Percentiles rank a stretch among this genome's conserved stretches.
Conservation (phyloP, 1,140 invertebrate genomes). For the Drosophila yakuba region DNA sequence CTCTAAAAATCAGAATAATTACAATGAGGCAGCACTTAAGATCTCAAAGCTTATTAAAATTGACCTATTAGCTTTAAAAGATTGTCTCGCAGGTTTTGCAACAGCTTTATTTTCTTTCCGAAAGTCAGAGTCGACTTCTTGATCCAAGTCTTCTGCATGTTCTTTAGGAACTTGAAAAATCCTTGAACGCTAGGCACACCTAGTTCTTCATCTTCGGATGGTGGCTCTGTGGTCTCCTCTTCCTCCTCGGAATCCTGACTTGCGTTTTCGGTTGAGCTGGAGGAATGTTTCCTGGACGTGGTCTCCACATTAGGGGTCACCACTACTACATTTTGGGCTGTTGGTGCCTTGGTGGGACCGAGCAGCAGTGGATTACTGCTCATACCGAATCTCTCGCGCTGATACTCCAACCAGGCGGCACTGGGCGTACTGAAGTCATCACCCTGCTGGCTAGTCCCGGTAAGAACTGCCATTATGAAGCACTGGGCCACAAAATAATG, state of each 20-base stretch:
- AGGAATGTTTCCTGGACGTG: constrained; percentile 57
- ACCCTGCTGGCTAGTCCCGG: constrained; percentile 16
- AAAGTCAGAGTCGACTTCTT: constrained; percentile 85
- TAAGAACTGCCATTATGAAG: constrained; percentile 30
- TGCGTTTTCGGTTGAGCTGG: constrained; percentile 25
- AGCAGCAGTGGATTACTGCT: constrained; percentile 27
- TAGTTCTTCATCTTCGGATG: constrained; percentile 28
- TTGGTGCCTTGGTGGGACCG: constrained; percentile 20
- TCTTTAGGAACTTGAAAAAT: constrained; percentile 85
- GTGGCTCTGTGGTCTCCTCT: constrained; percentile 31
- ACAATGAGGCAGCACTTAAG: too few species aligned
- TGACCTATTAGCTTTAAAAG: constrained; percentile 87
- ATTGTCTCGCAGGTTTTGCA: constrained; percentile 86
- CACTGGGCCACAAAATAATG: constrained; percentile 19
- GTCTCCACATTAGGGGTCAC: constrained; percentile 66
- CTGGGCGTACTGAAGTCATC: constrained; percentile 69
- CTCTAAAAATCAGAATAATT: constrained; percentile 35
- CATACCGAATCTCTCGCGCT: constrained; percentile 65
- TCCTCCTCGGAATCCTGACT: constrained; percentile 30
- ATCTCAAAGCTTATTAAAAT: constrained; percentile 27
- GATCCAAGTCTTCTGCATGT: constrained; percentile 86
- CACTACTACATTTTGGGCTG: constrained; percentile 18
- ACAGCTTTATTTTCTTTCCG: constrained; percentile 86
- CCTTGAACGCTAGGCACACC: constrained; percentile 66
- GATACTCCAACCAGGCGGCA: constrained; percentile 73